Base-by-base conservation (phyloP, 1,140 invertebrate genomes). In the Aphaenogaster ashmeadi region DNA sequence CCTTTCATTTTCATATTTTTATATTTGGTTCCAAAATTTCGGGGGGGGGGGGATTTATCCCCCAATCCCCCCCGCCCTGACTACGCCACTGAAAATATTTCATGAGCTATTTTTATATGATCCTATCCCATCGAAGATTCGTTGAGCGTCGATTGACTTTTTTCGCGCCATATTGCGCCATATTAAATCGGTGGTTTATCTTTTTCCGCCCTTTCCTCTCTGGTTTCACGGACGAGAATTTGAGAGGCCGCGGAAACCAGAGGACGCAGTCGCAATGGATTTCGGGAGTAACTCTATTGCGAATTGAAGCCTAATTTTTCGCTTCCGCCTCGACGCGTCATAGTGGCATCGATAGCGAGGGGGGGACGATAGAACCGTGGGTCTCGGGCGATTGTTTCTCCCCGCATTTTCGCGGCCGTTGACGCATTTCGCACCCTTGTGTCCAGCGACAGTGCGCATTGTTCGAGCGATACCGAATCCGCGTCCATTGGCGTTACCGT, bases 241-340 rank as follows among this genome's bases (percentile, higher is more conserved):
- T 71, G 81, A 86, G 75, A 81, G 62, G 3, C 60, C 62, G 58
- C 71, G 38, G 62, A n/a, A 62, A 87, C 47, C 77, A 85, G 89
- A 72, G 72, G 79, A 86, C 50, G 89, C 89, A 88, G 18, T 5
- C 18, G 52, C 27, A 41, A 75, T 75, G 2, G 21, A 89, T 87
- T 74, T 62, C 60, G 84, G 21, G 33, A 62, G 64, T 86, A 83
- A 9, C 41, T 72, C 18, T 64, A 72, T 44, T 11, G 71, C 72
- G 77, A 91, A 87, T 91, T 85, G 84, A 86, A 87, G 79, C 38
- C 67, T 91, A 91, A 90, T 88, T 91, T 91, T 87, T 89, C 67
- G 21, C 47, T 86, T 58, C 41, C 50, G n/a, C 9, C 5, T 60
- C 44, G 41, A 8, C 75, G 50, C 38, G 15, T n/a, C 38, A 81